Conservation (phyloP, 2,113 vertebrate species). For the Petroica traversi region DNA sequence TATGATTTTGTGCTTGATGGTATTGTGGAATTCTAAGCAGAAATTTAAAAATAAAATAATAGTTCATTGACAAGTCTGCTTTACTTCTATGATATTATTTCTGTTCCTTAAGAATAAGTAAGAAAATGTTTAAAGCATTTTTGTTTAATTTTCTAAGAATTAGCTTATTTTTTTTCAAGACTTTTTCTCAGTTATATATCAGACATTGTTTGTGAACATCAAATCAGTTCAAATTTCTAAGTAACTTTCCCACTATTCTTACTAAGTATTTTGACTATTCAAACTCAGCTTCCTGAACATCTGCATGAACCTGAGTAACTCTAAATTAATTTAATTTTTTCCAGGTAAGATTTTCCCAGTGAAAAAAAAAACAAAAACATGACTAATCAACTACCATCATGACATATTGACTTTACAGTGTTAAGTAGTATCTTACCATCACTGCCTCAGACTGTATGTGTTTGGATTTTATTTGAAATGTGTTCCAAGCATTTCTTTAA, state of each 20-base stretch:
- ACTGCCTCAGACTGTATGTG: background rate
- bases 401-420: background rate
- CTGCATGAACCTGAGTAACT: conserved; percentile 1
- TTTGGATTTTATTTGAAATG: background rate
- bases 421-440: background rate
- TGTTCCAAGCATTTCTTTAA: background rate
- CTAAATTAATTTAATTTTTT: background rate
- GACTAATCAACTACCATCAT: background rate
- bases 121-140: background rate
- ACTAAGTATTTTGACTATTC: conserved; percentile 9
- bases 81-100: background rate
- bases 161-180: background rate
- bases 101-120: background rate
- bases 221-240: background rate
- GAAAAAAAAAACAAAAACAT: fast-evolving
- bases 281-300: conserved; percentile 10
- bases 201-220: background rate
- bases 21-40: background rate
- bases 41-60: background rate
- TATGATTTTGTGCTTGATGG: background rate
- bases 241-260: background rate
- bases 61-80: background rate
- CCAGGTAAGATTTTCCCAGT: background rate
- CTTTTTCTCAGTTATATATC: background rate
- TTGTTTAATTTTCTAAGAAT: background rate